Conservation (phyloP, 2,888 invertebrate species). For the Temnothorax unifasciatus region DNA sequence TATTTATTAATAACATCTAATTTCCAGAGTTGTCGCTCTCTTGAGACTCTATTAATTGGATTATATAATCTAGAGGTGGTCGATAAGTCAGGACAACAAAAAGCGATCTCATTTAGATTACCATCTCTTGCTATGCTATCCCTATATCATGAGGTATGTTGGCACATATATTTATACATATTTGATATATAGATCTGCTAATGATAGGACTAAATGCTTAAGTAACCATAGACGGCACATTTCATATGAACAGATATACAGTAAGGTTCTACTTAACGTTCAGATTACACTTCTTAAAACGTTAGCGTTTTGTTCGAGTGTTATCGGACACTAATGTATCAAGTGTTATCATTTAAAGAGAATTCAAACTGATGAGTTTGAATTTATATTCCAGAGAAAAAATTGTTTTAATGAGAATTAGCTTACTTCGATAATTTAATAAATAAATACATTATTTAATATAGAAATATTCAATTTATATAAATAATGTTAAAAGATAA, state of each 20-base stretch:
- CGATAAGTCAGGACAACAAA: constrained; percentile 94
- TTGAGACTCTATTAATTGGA: constrained; percentile 88
- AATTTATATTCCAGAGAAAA: neutral
- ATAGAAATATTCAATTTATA: neutral
- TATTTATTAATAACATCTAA: constrained; percentile 14
- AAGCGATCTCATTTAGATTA: constrained; percentile 94
- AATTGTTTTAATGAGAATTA: neutral
- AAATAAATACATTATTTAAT: constrained; percentile 16
- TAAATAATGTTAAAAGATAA: neutral
- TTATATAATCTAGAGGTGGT: constrained; percentile 96
- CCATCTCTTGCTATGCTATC: constrained; percentile 96
- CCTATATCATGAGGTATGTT: constrained; percentile 94
- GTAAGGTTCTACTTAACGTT: neutral
- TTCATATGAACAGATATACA: neutral
- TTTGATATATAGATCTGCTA: neutral
- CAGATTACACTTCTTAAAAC: neutral
- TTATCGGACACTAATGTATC: neutral
- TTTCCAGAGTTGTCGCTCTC: constrained; percentile 86
- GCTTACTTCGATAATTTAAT: neutral
- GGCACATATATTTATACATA: neutral
- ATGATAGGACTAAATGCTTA: neutral
- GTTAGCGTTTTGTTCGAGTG: neutral
- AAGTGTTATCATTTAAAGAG: neutral
- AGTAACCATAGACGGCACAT: neutral
- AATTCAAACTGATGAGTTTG: neutral